A percentile compares a stretch with the other conserved stretches of the same genome.
Evolutionary conservation across 2,797 vertebrate species (phyloP).

Genomic region (Stomatorhinus walkeri): DNA sequence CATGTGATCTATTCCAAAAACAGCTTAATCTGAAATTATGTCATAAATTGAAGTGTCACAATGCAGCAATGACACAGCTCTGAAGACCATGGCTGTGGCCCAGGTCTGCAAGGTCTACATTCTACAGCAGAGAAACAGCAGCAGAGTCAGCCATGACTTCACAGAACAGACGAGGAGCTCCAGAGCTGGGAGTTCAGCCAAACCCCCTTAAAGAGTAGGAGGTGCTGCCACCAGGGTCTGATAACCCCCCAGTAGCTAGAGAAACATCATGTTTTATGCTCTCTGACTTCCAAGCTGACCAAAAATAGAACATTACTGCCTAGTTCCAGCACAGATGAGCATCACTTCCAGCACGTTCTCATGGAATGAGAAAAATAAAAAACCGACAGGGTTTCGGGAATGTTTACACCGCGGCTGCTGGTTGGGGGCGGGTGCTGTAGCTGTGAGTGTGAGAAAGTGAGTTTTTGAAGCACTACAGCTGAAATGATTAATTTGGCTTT

Average conservation of each 20-base stretch:
- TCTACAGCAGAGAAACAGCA: background rate
- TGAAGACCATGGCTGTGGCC: background rate
- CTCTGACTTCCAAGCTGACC: slow-evolving; percentile 7
- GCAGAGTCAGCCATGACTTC: background rate
- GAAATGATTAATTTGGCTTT: background rate
- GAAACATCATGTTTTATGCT: slow-evolving; percentile 1
- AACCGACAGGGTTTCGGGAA: background rate
- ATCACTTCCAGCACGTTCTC: background rate
- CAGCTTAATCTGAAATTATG: background rate
- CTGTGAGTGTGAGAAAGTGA: background rate
- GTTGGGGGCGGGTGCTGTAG: background rate
- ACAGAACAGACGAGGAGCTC: background rate
- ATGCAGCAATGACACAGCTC: background rate
- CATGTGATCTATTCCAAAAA: background rate
- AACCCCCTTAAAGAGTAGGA: background rate
- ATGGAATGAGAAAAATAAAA: background rate
- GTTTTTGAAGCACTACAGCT: background rate
- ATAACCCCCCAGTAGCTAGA: background rate
- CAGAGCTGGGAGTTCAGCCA: background rate
- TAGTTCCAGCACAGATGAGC: slow-evolving; percentile 5
- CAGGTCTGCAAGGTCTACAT: background rate
- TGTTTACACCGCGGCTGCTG: background rate
- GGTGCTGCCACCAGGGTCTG: background rate
- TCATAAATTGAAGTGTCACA: background rate
- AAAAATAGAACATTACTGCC: background rate